Percentiles rank a stretch among this genome's conserved stretches.
phyloP scores from a whole-genome alignment of 2,888 invertebrate species.

The Netelia melanura region DNA sequence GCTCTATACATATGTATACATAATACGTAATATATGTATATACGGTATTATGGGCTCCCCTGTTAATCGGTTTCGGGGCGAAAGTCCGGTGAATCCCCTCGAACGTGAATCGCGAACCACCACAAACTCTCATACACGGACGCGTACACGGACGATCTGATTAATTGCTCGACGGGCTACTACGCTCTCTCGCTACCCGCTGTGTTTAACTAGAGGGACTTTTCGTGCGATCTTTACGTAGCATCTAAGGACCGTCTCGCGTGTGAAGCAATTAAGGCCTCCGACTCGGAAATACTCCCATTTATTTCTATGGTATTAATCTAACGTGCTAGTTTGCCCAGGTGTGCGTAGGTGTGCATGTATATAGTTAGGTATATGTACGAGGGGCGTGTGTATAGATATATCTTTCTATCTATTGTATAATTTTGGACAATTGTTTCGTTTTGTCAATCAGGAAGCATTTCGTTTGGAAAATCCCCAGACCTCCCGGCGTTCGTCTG shows the following conservation, averaged over 20 bases:
- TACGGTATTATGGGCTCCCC: constrained; percentile 37
- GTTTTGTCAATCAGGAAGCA: background rate
- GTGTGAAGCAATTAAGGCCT: constrained; percentile 69
- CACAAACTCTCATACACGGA: background rate
- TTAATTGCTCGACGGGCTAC: constrained; percentile 67
- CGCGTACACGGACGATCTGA: constrained; percentile 51
- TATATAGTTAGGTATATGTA: background rate
- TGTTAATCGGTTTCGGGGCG: constrained; percentile 62
- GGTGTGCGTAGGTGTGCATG: background rate
- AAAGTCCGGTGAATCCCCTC: constrained; percentile 52
- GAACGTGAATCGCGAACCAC: constrained; percentile 17
- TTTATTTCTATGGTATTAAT: constrained; percentile 61
- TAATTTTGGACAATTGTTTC: background rate
- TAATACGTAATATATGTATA: constrained; percentile 3
- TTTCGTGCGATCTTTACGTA: constrained; percentile 65
- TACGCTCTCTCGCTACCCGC: constrained; percentile 60
- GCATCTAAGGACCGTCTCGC: constrained; percentile 68
- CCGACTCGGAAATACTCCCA: constrained; percentile 65
- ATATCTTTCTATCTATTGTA: background rate
- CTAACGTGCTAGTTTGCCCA: constrained; percentile 26
- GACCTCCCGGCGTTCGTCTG: background rate
- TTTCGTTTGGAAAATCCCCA: background rate
- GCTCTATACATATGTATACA: background rate
- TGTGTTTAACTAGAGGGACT: constrained; percentile 68
- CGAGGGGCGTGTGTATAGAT: background rate